phyloP scores from a whole-genome alignment of 1,140 invertebrate genomes.

The Lepidurus couesii region DNA sequence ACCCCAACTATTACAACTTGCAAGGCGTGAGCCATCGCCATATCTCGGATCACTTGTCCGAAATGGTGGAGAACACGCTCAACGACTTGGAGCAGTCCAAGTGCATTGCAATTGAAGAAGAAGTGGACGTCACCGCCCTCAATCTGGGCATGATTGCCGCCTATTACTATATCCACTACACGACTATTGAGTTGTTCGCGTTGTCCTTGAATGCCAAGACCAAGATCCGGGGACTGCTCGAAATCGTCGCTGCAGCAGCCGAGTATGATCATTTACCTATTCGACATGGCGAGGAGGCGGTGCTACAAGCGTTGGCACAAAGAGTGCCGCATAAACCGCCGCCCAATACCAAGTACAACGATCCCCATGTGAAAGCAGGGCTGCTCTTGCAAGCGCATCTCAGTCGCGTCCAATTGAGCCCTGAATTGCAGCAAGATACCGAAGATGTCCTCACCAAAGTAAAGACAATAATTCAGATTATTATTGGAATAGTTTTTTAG shows the following conservation, averaged over 20 bases:
- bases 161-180: constrained; percentile 99
- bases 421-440: constrained; percentile 95
- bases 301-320: constrained; percentile 72
- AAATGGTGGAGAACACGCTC: constrained; percentile 93
- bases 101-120: constrained; percentile 96
- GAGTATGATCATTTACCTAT: constrained; percentile 95
- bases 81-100: constrained; percentile 95
- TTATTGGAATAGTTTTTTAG: neutral
- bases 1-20: constrained; percentile 99
- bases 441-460: constrained; percentile 80
- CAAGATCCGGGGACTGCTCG: constrained; percentile 90
- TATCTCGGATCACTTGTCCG: constrained; percentile 96
- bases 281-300: constrained; percentile 86
- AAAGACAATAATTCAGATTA: constrained; percentile 22
- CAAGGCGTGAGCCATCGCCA: constrained; percentile 92
- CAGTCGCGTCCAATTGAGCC: constrained; percentile 84
- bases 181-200: constrained; percentile 96
- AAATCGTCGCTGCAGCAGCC: constrained; percentile 95
- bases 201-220: constrained; percentile 95
- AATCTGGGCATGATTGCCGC: constrained; percentile 99
- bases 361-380: constrained; percentile 97
- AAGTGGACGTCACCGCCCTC: constrained; percentile 91
- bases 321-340: constrained; percentile 70
- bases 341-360: constrained; percentile 69
- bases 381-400: constrained; percentile 92